Evolutionary conservation across 2,113 vertebrate species (phyloP).

Genomic region (Nothoprocta pentlandii): DNA sequence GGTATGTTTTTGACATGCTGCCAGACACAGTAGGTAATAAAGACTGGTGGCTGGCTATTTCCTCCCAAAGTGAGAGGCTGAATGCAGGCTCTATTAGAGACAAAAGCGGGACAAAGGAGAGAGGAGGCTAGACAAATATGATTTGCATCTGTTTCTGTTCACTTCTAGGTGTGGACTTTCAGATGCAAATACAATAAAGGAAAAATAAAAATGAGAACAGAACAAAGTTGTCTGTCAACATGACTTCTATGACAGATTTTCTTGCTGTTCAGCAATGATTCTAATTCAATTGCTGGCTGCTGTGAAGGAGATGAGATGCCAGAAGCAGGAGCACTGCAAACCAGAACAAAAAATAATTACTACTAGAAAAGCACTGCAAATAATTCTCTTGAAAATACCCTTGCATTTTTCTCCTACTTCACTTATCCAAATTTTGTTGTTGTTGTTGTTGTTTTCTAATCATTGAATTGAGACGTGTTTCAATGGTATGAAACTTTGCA

Average conservation of each 20-base stretch:
- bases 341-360: slow-evolving; percentile 76
- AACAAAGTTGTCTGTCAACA: slow-evolving; percentile 71
- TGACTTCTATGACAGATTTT: slow-evolving; percentile 72
- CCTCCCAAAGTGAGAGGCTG: not conserved
- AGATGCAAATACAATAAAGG: slow-evolving; percentile 64
- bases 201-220: slow-evolving; percentile 57
- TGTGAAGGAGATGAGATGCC: slow-evolving; percentile 77
- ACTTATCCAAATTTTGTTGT: slow-evolving; percentile 18
- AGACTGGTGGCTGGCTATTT: slow-evolving; percentile 7
- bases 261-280: slow-evolving; percentile 72
- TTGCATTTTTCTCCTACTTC: slow-evolving; percentile 36
- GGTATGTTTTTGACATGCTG: not conserved
- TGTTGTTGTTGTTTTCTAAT: slow-evolving; percentile 27
- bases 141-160: slow-evolving; percentile 29
- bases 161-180: slow-evolving; percentile 54
- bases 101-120: slow-evolving; percentile 51
- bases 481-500: not conserved
- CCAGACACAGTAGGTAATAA: slow-evolving; percentile 43
- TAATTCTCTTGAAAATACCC: slow-evolving; percentile 61
- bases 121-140: not conserved
- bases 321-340: slow-evolving; percentile 71
- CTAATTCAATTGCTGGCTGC: slow-evolving; percentile 76
- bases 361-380: slow-evolving; percentile 68
- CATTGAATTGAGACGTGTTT: slow-evolving; percentile 12
- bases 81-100: not conserved